Evolutionary conservation across 2,888 invertebrate species (phyloP).

Genomic region (Athalia rosae): DNA sequence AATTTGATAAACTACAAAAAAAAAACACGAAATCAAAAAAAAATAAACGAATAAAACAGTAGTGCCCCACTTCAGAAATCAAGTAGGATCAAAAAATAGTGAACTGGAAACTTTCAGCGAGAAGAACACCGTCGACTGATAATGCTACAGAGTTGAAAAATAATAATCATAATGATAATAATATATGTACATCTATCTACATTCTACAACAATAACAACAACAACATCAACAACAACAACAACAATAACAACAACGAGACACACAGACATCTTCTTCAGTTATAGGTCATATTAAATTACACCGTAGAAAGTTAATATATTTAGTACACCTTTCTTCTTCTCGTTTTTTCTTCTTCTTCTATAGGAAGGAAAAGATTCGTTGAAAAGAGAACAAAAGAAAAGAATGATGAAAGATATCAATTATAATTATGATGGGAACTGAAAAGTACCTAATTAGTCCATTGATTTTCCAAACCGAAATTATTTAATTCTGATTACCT

Average conservation of each 20-base stretch:
- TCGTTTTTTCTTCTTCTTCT: not conserved
- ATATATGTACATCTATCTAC: slow-evolving; percentile 50
- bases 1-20: too few relatives aligned
- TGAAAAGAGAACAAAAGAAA: slow-evolving; percentile 34
- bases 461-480: too few relatives aligned
- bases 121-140: slow-evolving; percentile 44
- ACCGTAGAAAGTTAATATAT: not conserved
- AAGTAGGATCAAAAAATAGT: slow-evolving; percentile 55
- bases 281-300: slow-evolving; percentile 44
- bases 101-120: slow-evolving; percentile 56
- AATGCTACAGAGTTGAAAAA: slow-evolving; percentile 46
- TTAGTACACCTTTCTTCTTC: not conserved
- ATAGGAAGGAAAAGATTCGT: slow-evolving; percentile 1
- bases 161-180: slow-evolving; percentile 55
- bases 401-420: not conserved
- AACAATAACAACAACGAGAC: slow-evolving; percentile 56
- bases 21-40: not conserved
- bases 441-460: too few relatives aligned
- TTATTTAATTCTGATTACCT: too few relatives aligned
- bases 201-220: slow-evolving; percentile 46
- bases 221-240: slow-evolving; percentile 57
- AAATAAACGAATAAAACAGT: not conserved
- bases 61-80: slow-evolving; percentile 57
- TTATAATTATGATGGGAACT: not conserved
- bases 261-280: slow-evolving; percentile 60